A percentile compares a stretch with the other conserved stretches of the same genome.
Evolutionary conservation across 2,888 invertebrate genomes (phyloP).

Genomic region (Watsonalla binaria): DNA sequence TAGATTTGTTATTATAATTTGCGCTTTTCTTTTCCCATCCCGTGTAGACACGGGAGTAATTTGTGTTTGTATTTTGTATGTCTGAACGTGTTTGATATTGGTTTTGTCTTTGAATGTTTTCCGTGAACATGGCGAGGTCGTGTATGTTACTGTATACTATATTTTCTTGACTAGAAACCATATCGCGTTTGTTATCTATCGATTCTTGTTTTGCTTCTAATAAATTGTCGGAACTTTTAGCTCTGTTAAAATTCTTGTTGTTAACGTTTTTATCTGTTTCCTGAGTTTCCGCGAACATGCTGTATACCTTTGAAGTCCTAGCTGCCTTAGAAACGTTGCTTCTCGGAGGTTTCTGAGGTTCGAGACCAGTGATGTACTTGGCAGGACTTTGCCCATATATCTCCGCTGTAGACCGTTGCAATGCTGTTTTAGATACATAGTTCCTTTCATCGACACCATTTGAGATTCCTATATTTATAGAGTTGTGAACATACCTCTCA

Average conservation of each 20-base stretch:
- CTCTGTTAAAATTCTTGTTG: conserved; percentile 67
- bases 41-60: conserved; percentile 81
- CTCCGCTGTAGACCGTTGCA: conserved; percentile 60
- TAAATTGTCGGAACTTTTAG: conserved; percentile 72
- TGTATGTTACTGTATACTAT: conserved; percentile 72
- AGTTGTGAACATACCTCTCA: conserved; percentile 66
- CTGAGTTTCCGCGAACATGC: conserved; percentile 68
- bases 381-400: conserved; percentile 67
- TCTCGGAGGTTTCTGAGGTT: conserved; percentile 74
- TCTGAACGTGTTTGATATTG: conserved; percentile 60
- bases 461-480: conserved; percentile 65
- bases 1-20: conserved; percentile 52
- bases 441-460: conserved; percentile 67
- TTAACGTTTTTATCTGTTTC: conserved; percentile 52
- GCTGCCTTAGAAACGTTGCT: conserved; percentile 69
- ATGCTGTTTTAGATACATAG: conserved; percentile 61
- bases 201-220: conserved; percentile 67
- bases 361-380: conserved; percentile 71
- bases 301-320: conserved; percentile 71
- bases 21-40: conserved; percentile 79
- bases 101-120: conserved; percentile 66
- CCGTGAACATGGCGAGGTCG: conserved; percentile 69
- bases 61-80: conserved; percentile 51
- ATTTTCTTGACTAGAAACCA: conserved; percentile 74
- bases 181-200: conserved; percentile 61